A percentile compares a stretch with the other conserved stretches of the same genome.
phyloP scores from a whole-genome alignment of 2,113 vertebrate species.

The Orthonyx spaldingii region DNA sequence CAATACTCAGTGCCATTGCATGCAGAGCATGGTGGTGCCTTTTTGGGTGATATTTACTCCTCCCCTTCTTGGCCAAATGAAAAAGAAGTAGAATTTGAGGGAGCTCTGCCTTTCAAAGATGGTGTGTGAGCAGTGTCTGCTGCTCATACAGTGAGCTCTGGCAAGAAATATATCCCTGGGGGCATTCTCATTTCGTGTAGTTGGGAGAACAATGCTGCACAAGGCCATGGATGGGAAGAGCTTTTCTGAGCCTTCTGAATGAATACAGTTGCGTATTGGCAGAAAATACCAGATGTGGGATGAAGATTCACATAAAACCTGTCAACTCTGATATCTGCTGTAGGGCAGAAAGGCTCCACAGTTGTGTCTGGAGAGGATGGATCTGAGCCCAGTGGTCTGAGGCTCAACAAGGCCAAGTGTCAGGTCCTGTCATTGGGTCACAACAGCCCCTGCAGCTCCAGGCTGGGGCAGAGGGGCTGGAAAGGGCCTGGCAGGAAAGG shows the following conservation, averaged over 20 bases:
- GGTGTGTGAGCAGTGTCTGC: not conserved
- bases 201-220: not conserved
- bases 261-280: not conserved
- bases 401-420: not conserved
- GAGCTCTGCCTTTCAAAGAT: not conserved
- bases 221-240: not conserved
- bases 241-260: not conserved
- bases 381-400: fast-evolving
- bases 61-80: not conserved
- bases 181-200: not conserved
- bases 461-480: not conserved
- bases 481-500: fast-evolving
- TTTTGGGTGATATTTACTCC: not conserved
- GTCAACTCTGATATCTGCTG: not conserved
- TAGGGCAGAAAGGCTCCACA: not conserved
- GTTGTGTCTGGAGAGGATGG: not conserved
- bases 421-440: fast-evolving
- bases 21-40: not conserved
- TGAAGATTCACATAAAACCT: not conserved
- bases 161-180: not conserved
- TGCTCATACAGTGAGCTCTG: not conserved
- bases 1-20: not conserved
- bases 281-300: not conserved
- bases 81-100: not conserved
- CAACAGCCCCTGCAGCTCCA: not conserved